Evolutionary conservation across 1,140 invertebrate genomes (phyloP).

Genomic region (Asbolus verrucosus): DNA sequence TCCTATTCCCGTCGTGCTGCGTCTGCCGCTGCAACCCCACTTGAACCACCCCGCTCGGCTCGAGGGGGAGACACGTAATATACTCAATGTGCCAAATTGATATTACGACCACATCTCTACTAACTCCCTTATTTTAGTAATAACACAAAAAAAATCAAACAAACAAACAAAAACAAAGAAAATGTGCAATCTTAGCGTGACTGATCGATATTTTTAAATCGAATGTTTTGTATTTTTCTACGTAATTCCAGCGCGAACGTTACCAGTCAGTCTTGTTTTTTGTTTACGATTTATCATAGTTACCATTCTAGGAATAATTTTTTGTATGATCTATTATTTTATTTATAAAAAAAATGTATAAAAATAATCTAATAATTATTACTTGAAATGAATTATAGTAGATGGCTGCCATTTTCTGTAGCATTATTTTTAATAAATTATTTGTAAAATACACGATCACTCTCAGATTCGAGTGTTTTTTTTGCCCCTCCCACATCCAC

Average conservation of each 20-base stretch:
- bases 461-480: not conserved
- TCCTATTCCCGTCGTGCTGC: conserved; percentile 93
- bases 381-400: conserved; percentile 11
- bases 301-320: conserved; percentile 20
- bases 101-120: conserved; percentile 12
- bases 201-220: not conserved
- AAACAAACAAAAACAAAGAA: conserved; percentile 29
- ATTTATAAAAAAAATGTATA: conserved; percentile 24
- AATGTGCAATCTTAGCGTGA: conserved; percentile 27
- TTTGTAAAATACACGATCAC: conserved; percentile 36
- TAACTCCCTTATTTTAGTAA: not conserved
- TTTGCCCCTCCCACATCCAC: not conserved
- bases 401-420: conserved; percentile 33
- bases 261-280: conserved; percentile 30
- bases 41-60: too few relatives aligned
- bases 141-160: not conserved
- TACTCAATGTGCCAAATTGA: conserved; percentile 37
- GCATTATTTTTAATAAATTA: conserved; percentile 36
- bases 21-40: conserved; percentile 84
- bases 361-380: conserved; percentile 18
- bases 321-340: conserved; percentile 17
- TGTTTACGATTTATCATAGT: conserved; percentile 18
- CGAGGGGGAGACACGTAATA: conserved; percentile 4
- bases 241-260: not conserved
- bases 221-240: conserved; percentile 13